Evolutionary conservation across 2,797 vertebrate species (phyloP), one percentile per base, ranked within the genome.

Genomic region (Pipistrellus kuhlii): DNA sequence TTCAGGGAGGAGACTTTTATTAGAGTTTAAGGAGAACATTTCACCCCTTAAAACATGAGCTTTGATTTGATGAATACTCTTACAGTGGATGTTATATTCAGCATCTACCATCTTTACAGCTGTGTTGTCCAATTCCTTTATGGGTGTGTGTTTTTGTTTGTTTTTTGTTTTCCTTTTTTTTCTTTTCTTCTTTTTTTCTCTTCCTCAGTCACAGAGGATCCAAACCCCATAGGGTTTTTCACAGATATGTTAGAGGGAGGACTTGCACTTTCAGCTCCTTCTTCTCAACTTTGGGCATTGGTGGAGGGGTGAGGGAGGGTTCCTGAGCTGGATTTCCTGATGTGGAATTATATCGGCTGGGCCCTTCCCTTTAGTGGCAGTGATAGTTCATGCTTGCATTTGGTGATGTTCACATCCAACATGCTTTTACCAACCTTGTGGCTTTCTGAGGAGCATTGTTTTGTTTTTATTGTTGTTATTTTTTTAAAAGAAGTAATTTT

Each of bases 21-120:
- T 96, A 94, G 84, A 95, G 53, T 97, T 97, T 97, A 98, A 98
- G 97, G 96, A 97, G 91, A 96, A 93, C 5, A 71, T 96, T 96
- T 90, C 97, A 96, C 46, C 64, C 73, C 21, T 97, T 98, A 97
- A 95, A 91, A 91, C 27, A 82, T 75, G 94, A 90, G 13, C 23
- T 96, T 96, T 97, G 90, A 93, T 96, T 97, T 97, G 89, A 95
- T 96, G 94, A 97, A 94, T 91, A 97, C 17, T 91, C 46, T 77
- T 97, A 68, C 20, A 93, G 38, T 80, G 92, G 62, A 71, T 89
- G 88, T 25, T 93, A 38, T 91, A 87, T 95, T 83, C 32, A 92
- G 9, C 44, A 95, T 93, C 32, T 95, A 44, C 93, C 90, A 88
- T 83, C 87, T 95, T 96, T 88, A 53, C 41, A 46, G 75, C 3